These are phyloP conservation scores for Volucella inflata DNA, from an alignment of 2,888 invertebrate genomes.

Conservation along the genomic window DNA sequence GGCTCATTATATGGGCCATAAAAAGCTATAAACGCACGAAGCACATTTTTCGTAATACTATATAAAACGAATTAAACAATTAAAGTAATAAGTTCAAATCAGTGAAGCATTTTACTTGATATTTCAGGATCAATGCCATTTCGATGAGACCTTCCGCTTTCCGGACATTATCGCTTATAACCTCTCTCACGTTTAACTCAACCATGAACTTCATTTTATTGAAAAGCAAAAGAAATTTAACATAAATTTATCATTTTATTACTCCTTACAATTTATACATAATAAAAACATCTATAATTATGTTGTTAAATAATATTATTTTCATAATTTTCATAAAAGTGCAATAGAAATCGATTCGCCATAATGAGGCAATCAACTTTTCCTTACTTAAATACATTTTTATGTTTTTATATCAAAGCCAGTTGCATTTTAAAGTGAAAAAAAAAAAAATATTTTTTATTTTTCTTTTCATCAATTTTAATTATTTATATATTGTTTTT, in stretches of 20 bases:
- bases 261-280: constrained; percentile 72
- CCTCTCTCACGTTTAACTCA: too few relatives aligned
- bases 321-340: constrained; percentile 62
- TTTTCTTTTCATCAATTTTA: constrained; percentile 5
- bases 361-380: constrained; percentile 46
- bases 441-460: constrained; percentile 32
- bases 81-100: too few relatives aligned
- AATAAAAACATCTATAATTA: constrained; percentile 75
- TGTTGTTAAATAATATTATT: constrained; percentile 62
- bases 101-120: too few relatives aligned
- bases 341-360: constrained; percentile 54
- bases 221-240: constrained; percentile 24
- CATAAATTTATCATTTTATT: constrained; percentile 74
- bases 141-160: too few relatives aligned
- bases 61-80: too few relatives aligned
- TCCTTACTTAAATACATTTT: constrained; percentile 25
- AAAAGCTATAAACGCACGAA: too few relatives aligned
- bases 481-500: background rate
- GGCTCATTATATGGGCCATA: too few relatives aligned
- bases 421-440: constrained; percentile 43
- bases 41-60: too few relatives aligned
- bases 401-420: constrained; percentile 44
- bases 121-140: too few relatives aligned
- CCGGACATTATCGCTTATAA: too few relatives aligned
- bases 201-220: too few relatives aligned